Conservation (phyloP, 1,140 invertebrate genomes). For the Cataglyphis hispanica region DNA sequence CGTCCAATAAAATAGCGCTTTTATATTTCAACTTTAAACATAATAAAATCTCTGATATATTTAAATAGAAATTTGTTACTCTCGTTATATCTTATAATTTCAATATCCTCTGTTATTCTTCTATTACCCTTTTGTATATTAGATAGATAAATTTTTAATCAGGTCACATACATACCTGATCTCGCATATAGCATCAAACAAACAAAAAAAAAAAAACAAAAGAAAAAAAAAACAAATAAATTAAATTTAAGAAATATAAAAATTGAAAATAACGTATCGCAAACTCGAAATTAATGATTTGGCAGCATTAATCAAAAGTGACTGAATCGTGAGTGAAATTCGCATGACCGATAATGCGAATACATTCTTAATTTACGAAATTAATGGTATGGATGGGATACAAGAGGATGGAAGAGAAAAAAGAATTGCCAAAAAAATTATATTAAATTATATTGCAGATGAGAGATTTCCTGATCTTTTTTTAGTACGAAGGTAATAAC, state of each 20-base stretch:
- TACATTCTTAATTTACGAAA: slow-evolving; percentile 55
- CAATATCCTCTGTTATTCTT: slow-evolving; percentile 25
- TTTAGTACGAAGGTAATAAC: slow-evolving; percentile 65
- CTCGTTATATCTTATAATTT: slow-evolving; percentile 26
- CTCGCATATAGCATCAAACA: background rate
- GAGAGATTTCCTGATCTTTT: slow-evolving; percentile 63
- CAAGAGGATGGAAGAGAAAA: background rate
- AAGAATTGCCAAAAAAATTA: slow-evolving; percentile 50
- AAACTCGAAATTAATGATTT: slow-evolving; percentile 33
- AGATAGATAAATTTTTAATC: background rate
- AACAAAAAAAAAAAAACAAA: too few relatives aligned
- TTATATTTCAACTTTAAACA: background rate
- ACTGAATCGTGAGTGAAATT: slow-evolving; percentile 1
- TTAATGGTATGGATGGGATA: slow-evolving; percentile 10
- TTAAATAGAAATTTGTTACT: background rate
- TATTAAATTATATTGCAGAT: slow-evolving; percentile 69
- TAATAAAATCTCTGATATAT: background rate
- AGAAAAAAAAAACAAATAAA: too few relatives aligned
- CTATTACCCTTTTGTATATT: background rate
- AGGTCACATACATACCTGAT: background rate
- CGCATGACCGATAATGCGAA: slow-evolving; percentile 52
- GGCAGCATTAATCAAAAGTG: background rate
- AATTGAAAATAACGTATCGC: background rate
- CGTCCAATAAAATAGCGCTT: background rate
- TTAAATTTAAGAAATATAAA: background rate